These are phyloP conservation scores for Hyposoter dolosus DNA, from an alignment of 2,888 invertebrate genomes.

Conservation along the genomic window DNA sequence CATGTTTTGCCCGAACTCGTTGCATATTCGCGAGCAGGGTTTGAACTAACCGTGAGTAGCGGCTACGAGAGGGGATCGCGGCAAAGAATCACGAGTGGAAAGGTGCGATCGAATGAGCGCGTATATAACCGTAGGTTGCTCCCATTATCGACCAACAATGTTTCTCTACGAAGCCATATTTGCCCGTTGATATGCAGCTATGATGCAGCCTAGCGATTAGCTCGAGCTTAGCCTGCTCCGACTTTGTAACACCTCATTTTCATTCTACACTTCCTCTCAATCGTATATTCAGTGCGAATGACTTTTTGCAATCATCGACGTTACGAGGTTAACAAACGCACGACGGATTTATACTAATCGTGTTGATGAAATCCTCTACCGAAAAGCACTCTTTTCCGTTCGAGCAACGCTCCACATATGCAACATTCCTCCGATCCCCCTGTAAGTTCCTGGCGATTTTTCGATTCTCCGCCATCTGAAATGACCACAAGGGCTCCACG, in stretches of 20 bases:
- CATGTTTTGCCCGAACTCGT: conserved; percentile 46
- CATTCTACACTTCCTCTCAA: not conserved
- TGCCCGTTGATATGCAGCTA: too few relatives aligned
- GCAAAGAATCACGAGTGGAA: conserved; percentile 27
- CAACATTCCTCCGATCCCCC: too few relatives aligned
- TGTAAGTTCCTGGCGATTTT: not conserved
- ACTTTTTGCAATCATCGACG: not conserved
- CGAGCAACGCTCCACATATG: too few relatives aligned
- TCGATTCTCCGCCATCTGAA: not conserved
- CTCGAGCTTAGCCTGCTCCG: too few relatives aligned
- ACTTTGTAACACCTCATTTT: not conserved
- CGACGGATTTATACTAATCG: not conserved
- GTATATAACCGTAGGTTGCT: conserved; percentile 47
- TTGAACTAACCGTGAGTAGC: not conserved
- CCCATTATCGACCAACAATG: conserved; percentile 17
- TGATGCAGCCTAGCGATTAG: too few relatives aligned
- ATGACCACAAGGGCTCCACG: not conserved
- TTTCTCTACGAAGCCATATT: not conserved
- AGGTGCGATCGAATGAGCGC: conserved; percentile 56
- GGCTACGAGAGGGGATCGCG: conserved; percentile 11
- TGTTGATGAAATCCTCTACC: not conserved
- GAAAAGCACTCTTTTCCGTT: not conserved
- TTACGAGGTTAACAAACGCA: not conserved
- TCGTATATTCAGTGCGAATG: not conserved
- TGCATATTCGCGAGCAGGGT: not conserved